A percentile compares a stretch with the other conserved stretches of the same genome.
Evolutionary conservation across 2,888 invertebrate species (phyloP).

Genomic region (Steinernema hermaphroditum): DNA sequence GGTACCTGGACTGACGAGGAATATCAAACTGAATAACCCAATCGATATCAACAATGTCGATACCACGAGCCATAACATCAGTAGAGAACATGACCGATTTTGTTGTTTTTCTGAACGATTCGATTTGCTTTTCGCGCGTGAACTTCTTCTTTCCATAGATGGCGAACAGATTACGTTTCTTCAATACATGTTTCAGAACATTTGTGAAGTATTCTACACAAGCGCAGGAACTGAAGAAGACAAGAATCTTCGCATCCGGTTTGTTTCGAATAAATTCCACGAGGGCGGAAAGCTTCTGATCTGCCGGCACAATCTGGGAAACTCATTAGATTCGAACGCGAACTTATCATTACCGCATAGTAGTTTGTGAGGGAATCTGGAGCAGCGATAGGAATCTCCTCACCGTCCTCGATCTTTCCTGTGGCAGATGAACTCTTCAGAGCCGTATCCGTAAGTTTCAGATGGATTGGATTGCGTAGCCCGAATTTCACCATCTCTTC

Average conservation of each 20-base stretch:
- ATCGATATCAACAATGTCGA: conserved; percentile 92
- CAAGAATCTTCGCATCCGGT: conserved; percentile 72
- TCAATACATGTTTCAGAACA: conserved; percentile 40
- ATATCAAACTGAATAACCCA: conserved; percentile 99
- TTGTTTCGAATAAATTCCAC: conserved; percentile 77
- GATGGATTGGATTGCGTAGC: conserved; percentile 61
- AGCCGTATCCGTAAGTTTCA: conserved; percentile 41
- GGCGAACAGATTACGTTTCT: conserved; percentile 72
- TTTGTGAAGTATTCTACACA: conserved; percentile 86
- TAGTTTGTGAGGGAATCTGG: conserved; percentile 73
- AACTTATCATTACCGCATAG: conserved; percentile 74
- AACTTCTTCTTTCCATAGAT: conserved; percentile 95
- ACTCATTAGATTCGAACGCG: no score
- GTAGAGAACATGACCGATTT: conserved; percentile 82
- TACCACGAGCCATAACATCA: conserved; percentile 92
- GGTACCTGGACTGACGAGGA: conserved; percentile 78
- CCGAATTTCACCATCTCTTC: conserved; percentile 89
- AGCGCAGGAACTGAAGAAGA: conserved; percentile 90
- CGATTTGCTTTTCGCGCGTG: conserved; percentile 74
- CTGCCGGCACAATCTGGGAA: conserved; percentile 73
- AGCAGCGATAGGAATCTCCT: conserved; percentile 66
- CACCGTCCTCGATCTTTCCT: not conserved
- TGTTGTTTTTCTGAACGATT: conserved; percentile 73
- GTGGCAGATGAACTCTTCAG: conserved; percentile 7
- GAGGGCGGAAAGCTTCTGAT: conserved; percentile 80